Base-by-base conservation (phyloP, 2,797 vertebrate species). In the Erethizon dorsatum region DNA sequence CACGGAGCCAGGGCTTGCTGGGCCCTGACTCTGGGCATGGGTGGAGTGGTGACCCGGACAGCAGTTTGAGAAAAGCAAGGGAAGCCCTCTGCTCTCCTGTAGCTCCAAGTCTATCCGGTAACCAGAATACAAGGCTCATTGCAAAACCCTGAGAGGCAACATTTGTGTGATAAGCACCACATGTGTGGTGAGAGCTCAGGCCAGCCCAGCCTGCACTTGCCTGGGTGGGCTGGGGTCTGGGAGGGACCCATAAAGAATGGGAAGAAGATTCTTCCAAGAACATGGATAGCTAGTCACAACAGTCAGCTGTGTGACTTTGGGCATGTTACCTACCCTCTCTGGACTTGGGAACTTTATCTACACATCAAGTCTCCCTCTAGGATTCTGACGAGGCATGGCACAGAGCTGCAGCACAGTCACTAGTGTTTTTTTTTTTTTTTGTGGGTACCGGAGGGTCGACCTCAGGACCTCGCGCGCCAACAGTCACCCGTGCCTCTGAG, bases 111-210 rank as follows among this genome's bases (percentile, higher is more conserved):
- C 84, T 83, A 92, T 17, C 0, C 1, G 61, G 85, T 54, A 69
- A 96, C 75, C 92, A 95, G 88, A 69, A 56, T 52, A 37, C 82
- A 90, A 80, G 50, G 65, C 67, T 85, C 83, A 54, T 96, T 97
- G 96, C 33, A 63, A 97, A 98, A 97, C 85, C 20, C 54, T 26
- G 17, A 1, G 0, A 96, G 83, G 87, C 96, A 75, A 12, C 0
- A 6, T 90, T 97, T 45, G 63, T 91, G 80, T 97, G 96, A 95
- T 95, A 97, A 97, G 95, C 97, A 94, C 95, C 96, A 97, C 92
- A 94, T 97, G 97, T 95, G 95, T 86, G 75, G 41, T 56, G 75
- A 71, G 37, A n/a, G 37, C 82, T 90, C 1, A 1, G 67, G 77
- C 54, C 79, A 75, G 88, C 87, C 84, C 88, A 75, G 92, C 33